Evolutionary conservation across 2,888 invertebrate species (phyloP).

Genomic region (Acrobasis consociella): DNA sequence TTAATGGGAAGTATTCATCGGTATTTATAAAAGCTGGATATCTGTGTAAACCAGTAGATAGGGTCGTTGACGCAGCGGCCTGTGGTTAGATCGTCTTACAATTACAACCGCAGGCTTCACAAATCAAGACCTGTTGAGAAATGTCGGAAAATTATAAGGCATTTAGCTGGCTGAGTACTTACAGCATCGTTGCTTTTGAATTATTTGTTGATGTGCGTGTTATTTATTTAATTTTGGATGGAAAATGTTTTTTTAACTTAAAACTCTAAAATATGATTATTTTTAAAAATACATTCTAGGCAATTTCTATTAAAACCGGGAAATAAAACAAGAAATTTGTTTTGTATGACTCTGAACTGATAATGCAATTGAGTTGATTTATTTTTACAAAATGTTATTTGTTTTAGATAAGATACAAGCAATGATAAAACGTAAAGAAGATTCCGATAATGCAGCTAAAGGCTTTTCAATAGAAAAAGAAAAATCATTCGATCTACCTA

Average conservation of each 20-base stretch:
- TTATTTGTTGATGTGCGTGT: not conserved
- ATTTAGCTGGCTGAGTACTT: not conserved
- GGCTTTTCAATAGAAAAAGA: not conserved
- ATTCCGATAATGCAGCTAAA: not conserved
- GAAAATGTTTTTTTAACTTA: no score
- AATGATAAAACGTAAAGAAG: not conserved
- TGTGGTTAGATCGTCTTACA: conserved; percentile 45
- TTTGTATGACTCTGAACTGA: not conserved
- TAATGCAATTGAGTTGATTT: not conserved
- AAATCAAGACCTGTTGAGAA: conserved; percentile 19
- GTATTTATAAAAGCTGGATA: no score
- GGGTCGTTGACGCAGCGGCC: conserved; percentile 56
- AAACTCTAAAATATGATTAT: no score
- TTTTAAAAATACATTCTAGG: no score
- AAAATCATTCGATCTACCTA: not conserved
- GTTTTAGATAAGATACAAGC: conserved; percentile 3
- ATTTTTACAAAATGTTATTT: conserved; percentile 5
- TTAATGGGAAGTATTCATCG: conserved; percentile 21
- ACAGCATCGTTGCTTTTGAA: not conserved
- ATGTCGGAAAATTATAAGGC: conserved; percentile 6
- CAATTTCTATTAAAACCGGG: no score
- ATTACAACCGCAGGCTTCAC: conserved; percentile 31
- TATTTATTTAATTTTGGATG: no score
- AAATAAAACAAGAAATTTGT: not conserved
- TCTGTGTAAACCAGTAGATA: conserved; percentile 53